Evolutionary conservation across 1,140 invertebrate genomes (phyloP).

Genomic region (Diachasmimorpha longicaudata): DNA sequence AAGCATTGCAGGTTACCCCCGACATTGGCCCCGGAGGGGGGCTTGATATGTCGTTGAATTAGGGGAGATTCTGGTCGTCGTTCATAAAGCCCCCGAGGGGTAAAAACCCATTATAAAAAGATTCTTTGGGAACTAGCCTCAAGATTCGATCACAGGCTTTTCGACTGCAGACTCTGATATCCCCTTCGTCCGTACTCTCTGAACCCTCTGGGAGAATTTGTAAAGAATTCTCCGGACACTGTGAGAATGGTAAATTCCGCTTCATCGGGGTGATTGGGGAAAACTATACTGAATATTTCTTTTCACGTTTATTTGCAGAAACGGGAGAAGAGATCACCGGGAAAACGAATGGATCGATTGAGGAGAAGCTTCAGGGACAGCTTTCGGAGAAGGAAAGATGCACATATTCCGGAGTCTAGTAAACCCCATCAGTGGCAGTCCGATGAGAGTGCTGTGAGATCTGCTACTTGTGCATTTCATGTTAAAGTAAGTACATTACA

Average conservation of each 20-base stretch:
- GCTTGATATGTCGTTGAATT: background rate
- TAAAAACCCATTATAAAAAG: slow-evolving; percentile 41
- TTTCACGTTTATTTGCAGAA: slow-evolving; percentile 56
- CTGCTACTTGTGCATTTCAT: slow-evolving; percentile 94
- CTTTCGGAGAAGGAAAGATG: slow-evolving; percentile 83
- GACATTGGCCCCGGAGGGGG: background rate
- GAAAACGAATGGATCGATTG: slow-evolving; percentile 87
- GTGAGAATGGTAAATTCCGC: background rate
- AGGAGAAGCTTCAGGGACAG: slow-evolving; percentile 91
- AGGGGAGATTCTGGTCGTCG: slow-evolving; percentile 26
- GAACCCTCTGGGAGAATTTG: background rate
- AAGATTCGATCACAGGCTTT: slow-evolving; percentile 62
- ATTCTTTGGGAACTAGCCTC: slow-evolving; percentile 58
- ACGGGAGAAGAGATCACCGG: slow-evolving; percentile 68
- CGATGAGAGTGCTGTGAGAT: slow-evolving; percentile 94
- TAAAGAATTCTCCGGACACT: background rate
- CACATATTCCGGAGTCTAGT: slow-evolving; percentile 82
- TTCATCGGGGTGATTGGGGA: background rate
- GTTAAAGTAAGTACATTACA: slow-evolving; percentile 76
- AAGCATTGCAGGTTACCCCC: background rate
- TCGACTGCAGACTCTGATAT: slow-evolving; percentile 8
- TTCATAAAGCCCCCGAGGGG: slow-evolving; percentile 45
- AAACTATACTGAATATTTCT: background rate
- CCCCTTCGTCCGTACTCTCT: slow-evolving; percentile 10
- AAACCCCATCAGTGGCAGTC: slow-evolving; percentile 98